A percentile compares a stretch with the other conserved stretches of the same genome.
These are phyloP conservation scores for Melieria picta DNA, from an alignment of 2,888 invertebrate species.

Conservation along the genomic window DNA sequence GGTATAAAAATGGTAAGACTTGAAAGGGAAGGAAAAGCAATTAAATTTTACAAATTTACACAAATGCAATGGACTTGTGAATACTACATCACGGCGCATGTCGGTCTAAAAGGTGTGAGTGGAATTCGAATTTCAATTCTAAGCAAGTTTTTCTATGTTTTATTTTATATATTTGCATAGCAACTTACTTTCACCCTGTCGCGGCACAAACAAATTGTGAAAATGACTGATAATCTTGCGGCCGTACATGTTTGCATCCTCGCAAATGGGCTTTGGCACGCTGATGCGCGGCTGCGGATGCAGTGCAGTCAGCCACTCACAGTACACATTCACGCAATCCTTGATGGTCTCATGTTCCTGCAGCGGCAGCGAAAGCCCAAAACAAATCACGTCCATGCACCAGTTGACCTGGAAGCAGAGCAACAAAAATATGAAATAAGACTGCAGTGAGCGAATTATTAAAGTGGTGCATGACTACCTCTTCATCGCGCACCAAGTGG, in stretches of 20 bases:
- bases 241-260: constrained; percentile 90
- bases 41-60: not conserved
- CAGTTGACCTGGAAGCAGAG: constrained; percentile 76
- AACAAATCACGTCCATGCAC: constrained; percentile 90
- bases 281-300: constrained; percentile 85
- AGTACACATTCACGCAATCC: constrained; percentile 96
- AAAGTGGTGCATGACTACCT: constrained; percentile 69
- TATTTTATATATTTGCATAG: not conserved
- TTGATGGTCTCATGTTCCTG: constrained; percentile 93
- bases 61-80: not conserved
- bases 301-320: constrained; percentile 94
- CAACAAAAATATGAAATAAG: not conserved
- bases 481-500: constrained; percentile 82
- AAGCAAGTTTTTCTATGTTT: too few relatives aligned
- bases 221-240: constrained; percentile 91
- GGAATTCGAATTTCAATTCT: too few relatives aligned
- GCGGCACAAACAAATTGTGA: constrained; percentile 92
- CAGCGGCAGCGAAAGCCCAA: constrained; percentile 88
- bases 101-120: too few relatives aligned
- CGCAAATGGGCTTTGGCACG: constrained; percentile 87
- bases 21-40: constrained; percentile 67
- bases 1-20: constrained; percentile 92
- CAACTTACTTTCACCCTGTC: constrained; percentile 88
- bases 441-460: not conserved
- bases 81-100: not conserved